These are phyloP conservation scores for Pseudopipra pipra DNA, from an alignment of 2,113 vertebrate genomes.

Conservation along the genomic window DNA sequence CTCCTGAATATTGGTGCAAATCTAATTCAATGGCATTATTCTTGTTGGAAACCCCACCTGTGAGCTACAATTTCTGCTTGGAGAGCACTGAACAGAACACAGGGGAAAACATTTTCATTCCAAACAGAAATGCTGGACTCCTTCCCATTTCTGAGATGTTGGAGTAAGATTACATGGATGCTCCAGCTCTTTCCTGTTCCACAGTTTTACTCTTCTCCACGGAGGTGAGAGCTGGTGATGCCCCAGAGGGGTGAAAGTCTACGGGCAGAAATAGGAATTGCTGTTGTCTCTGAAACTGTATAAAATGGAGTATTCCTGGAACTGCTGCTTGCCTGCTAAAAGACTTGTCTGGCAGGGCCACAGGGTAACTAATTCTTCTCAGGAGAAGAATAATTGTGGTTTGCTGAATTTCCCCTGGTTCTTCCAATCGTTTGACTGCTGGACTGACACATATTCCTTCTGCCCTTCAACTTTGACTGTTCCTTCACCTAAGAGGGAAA, in stretches of 20 bases:
- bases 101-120: not conserved
- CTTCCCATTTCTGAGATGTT: not conserved
- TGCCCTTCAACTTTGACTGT: not conserved
- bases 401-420: not conserved
- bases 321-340: not conserved
- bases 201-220: not conserved
- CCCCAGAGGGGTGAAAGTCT: not conserved
- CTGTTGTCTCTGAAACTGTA: not conserved
- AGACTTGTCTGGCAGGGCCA: not conserved
- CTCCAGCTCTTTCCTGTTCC: not conserved
- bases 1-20: not conserved
- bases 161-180: not conserved
- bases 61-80: not conserved
- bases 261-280: not conserved
- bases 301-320: not conserved
- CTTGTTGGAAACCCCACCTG: not conserved
- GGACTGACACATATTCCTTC: not conserved
- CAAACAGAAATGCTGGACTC: rapidly evolving
- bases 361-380: not conserved
- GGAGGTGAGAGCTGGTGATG: not conserved
- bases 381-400: not conserved
- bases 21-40: not conserved
- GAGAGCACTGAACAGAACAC: not conserved
- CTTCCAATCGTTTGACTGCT: not conserved
- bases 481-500: conserved; percentile 2